Percentiles rank a stretch among this genome's conserved stretches.
Evolutionary conservation across 2,797 vertebrate genomes (phyloP).

Genomic region (Bovichtus variegatus): DNA sequence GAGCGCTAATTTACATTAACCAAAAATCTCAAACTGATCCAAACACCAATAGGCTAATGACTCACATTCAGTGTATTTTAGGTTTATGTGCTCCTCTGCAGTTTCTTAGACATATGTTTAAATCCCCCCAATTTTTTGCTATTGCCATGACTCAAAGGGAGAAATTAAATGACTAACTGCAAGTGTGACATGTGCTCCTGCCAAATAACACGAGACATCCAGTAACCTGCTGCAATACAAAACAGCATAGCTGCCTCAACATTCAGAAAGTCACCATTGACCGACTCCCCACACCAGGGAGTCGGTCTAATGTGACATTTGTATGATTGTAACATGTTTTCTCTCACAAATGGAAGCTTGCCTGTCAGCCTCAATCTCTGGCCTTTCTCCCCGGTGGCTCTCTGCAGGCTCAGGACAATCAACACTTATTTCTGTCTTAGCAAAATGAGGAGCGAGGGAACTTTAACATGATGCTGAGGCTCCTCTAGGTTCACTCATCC

Average conservation of each 20-base stretch:
- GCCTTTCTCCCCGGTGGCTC: conserved; percentile 60
- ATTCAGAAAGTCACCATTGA: conserved; percentile 45
- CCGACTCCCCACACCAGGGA: conserved; percentile 31
- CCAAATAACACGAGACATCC: neutral
- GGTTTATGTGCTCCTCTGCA: neutral
- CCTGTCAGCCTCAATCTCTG: conserved; percentile 73
- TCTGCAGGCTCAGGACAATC: conserved; percentile 69
- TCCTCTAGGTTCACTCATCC: conserved; percentile 52
- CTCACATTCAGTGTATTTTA: neutral
- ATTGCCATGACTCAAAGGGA: no score
- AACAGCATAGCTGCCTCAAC: conserved; percentile 12
- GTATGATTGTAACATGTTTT: conserved; percentile 61
- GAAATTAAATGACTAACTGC: neutral
- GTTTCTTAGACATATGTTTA: neutral
- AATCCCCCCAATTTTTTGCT: neutral
- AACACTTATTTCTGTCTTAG: conserved; percentile 65
- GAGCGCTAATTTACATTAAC: conserved; percentile 38
- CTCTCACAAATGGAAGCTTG: conserved; percentile 48
- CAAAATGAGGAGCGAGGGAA: conserved; percentile 52
- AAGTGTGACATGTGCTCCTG: conserved; percentile 1
- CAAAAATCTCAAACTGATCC: conserved; percentile 10
- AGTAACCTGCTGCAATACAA: conserved; percentile 11
- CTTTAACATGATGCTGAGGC: conserved; percentile 52
- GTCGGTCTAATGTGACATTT: conserved; percentile 55
- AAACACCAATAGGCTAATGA: conserved; percentile 20